Base-by-base conservation (phyloP, 2,797 vertebrate species). In the Malacoctenus gilli region DNA sequence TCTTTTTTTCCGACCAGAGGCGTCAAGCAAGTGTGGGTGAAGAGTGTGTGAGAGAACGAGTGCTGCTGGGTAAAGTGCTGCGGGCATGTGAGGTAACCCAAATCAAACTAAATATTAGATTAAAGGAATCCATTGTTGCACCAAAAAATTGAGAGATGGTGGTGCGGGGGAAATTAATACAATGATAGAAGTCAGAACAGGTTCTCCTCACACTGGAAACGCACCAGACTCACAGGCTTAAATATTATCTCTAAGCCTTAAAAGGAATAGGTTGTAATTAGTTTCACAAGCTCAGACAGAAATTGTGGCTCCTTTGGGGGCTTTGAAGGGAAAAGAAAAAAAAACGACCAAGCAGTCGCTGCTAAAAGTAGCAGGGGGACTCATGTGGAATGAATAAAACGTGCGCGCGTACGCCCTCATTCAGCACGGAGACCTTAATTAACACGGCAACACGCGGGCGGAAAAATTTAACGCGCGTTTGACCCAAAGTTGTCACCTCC, bases 11-110 rank as follows among this genome's bases (percentile, higher is more conserved):
- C 54, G 21, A 51, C 58, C 32, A 53, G 37, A 58, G 32, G 47
- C 48, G 46, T 80, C 78, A 61, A 73, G 68, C 62, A 59, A 43
- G 53, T 57, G 64, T 38, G 74, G 57, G 37, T 80, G 82, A 75
- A 28, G 68, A 77, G 66, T 62, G 77, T 6, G 9, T 72, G 78
- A 68, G 66, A 55, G 69, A 61, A 16, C 4, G 62, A 70, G 53
- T 64, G 73, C 41, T 64, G 54, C 48, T 35, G 72, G 68, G 57
- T 65, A 43, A 69, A 60, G 46, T 37, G 56, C 39, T 47, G 68
- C 25, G 44, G 72, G 75, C 69, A 61, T 69, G 57, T 68, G 50
- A 70, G 59, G 56, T 40, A 63, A 72, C 52, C 59, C 56, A 54
- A 28, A 54, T 54, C 49, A 49, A 70, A 44, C 32, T 13, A 20